Base-by-base conservation (phyloP, 1,140 invertebrate species). In the Sarcophaga bullata region DNA sequence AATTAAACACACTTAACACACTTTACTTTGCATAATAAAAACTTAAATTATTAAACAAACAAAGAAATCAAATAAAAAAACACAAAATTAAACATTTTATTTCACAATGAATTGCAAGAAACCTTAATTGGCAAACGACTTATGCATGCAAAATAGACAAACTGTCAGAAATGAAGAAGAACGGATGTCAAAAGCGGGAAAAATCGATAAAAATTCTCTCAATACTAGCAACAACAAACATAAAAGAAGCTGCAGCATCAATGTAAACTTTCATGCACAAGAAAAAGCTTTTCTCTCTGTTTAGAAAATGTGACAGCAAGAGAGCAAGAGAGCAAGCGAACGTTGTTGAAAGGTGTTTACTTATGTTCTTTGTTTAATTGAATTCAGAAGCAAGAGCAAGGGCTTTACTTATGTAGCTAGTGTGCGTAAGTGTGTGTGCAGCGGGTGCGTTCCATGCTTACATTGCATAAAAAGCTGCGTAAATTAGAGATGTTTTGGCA, bases 151-250 rank as follows among this genome's bases (percentile, higher is more conserved):
- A 68, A 68, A 68, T 68, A 9, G 62, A 68, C n/a, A 68, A 68
- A 68, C n/a, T 9, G 19, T 8, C 17, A 68, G 62, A 62, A 62
- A 17, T 0, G 15, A 62, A 62, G 62, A 58, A 68, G 19, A 68
- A 68, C 62, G 19, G 62, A 68, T 68, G 62, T 25, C 62, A 68
- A 68, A 68, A 19, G 62, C n/a, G 62, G 62, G 62, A 68, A 68
- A 68, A 68, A 68, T 68, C 62, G 19, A 68, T 68, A 58, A 58
- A n/a, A 7, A 58, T 1, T 4, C 13, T n/a, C 54, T n/a, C 15
- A 62, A 62, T 15, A 68, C 1, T 37, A 68, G 19, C 19, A 58
- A 58, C 13, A 58, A 58, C 54, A 58, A 58, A 13, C 54, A 13
- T 58, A 58, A 7, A 58, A 58, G 62, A 68, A 68, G 62, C 62